A percentile compares a stretch with the other conserved stretches of the same genome.
These are phyloP conservation scores for Asteroscopus sphinx DNA, from an alignment of 2,888 invertebrate species.

Conservation along the genomic window DNA sequence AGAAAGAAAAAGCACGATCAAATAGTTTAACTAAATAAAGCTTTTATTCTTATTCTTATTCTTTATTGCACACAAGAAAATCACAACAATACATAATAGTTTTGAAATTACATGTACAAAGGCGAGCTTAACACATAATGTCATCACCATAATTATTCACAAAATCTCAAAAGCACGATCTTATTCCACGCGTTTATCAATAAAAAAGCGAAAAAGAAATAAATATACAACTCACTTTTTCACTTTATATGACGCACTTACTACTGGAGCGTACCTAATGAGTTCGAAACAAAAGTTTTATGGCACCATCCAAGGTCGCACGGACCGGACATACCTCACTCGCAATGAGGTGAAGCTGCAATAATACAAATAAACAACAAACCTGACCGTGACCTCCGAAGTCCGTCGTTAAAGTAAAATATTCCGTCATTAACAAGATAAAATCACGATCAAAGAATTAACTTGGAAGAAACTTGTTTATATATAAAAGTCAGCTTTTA, in stretches of 20 bases:
- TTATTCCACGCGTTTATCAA: too few relatives aligned
- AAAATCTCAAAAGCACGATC: too few relatives aligned
- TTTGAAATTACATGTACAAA: too few relatives aligned
- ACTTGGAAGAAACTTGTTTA: slow-evolving; percentile 6
- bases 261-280: slow-evolving; percentile 16
- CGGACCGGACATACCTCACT: slow-evolving; percentile 14
- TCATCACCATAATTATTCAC: too few relatives aligned
- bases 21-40: too few relatives aligned
- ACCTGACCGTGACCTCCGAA: slow-evolving; percentile 36
- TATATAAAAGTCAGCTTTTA: not conserved
- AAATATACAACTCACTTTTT: not conserved
- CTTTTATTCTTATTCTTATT: too few relatives aligned
- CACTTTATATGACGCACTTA: not conserved
- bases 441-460: slow-evolving; percentile 8
- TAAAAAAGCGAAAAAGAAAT: too few relatives aligned
- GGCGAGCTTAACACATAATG: too few relatives aligned
- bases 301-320: slow-evolving; percentile 29
- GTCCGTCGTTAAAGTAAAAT: slow-evolving; percentile 33
- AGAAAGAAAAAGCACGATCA: too few relatives aligned
- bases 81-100: too few relatives aligned
- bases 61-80: too few relatives aligned
- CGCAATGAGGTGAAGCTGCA: slow-evolving; percentile 28
- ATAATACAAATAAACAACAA: slow-evolving; percentile 34
- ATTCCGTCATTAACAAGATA: slow-evolving; percentile 35
- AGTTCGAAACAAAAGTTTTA: slow-evolving; percentile 44